These are phyloP conservation scores for Drosophila asahinai DNA, from an alignment of 1,140 invertebrate species.

Conservation along the genomic window DNA sequence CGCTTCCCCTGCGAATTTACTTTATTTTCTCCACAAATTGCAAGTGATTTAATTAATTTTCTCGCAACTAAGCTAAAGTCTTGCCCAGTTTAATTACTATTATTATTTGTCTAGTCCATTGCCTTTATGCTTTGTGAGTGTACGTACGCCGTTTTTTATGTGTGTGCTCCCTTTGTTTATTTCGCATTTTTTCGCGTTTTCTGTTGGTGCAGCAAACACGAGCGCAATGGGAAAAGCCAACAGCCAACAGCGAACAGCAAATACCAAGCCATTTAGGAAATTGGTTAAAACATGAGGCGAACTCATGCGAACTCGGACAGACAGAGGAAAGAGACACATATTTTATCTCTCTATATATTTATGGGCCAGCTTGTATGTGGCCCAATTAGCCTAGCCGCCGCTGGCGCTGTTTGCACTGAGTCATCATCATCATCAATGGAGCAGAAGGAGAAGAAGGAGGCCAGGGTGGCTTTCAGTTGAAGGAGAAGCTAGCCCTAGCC, in stretches of 20 bases:
- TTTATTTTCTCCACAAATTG: neutral
- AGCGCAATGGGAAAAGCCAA: slow-evolving; percentile 30
- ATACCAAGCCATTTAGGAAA: slow-evolving; percentile 67
- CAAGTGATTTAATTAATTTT: neutral
- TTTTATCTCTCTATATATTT: slow-evolving; percentile 12
- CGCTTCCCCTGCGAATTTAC: neutral
- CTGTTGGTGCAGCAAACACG: slow-evolving; percentile 37
- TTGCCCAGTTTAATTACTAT: neutral
- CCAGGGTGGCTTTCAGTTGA: neutral
- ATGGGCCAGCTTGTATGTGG: slow-evolving; percentile 17
- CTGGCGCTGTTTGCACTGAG: slow-evolving; percentile 32
- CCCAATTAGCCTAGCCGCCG: slow-evolving; percentile 33
- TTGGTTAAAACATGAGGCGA: slow-evolving; percentile 49
- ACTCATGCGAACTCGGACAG: slow-evolving; percentile 32
- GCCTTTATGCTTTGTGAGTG: slow-evolving; percentile 11
- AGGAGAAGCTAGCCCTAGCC: neutral
- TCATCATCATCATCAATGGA: slow-evolving; percentile 15
- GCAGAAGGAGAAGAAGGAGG: neutral
- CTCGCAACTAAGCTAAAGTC: neutral
- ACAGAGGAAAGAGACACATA: neutral
- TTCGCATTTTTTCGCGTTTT: slow-evolving; percentile 16
- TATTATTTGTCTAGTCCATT: slow-evolving; percentile 1
- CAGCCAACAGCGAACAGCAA: slow-evolving; percentile 24
- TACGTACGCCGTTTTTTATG: slow-evolving; percentile 10
- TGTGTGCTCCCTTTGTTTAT: slow-evolving; percentile 8